phyloP scores from a whole-genome alignment of 2,113 vertebrate genomes.

The Pteronura brasiliensis region DNA sequence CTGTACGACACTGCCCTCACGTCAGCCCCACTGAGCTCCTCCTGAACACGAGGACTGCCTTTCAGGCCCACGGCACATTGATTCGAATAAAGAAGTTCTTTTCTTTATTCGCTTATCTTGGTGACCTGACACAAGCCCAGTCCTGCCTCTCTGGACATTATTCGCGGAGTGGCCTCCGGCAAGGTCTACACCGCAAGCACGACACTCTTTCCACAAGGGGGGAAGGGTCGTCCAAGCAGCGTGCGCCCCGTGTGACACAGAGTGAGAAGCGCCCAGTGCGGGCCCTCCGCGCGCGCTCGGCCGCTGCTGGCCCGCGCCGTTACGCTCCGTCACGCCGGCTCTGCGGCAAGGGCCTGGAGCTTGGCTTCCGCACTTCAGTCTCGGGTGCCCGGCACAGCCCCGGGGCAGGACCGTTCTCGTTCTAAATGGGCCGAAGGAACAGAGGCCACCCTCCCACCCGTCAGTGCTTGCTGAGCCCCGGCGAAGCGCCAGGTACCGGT shows the following conservation, averaged over 20 bases:
- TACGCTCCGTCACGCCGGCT: neutral
- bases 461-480: neutral
- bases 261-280: neutral
- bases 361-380: neutral
- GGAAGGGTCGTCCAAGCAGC: neutral
- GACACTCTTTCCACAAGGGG: neutral
- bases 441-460: too few relatives aligned
- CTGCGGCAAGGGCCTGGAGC: neutral
- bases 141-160: neutral
- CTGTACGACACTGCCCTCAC: rapidly evolving
- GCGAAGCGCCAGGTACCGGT: neutral
- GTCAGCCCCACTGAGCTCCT: too few relatives aligned
- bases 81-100: neutral
- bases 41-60: neutral
- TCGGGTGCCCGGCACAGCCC: neutral
- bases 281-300: too few relatives aligned
- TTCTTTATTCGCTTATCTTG: too few relatives aligned
- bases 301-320: neutral
- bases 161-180: neutral
- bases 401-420: neutral
- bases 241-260: rapidly evolving
- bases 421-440: rapidly evolving
- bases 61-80: neutral
- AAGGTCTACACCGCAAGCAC: neutral
- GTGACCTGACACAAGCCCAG: neutral